Base-by-base conservation (phyloP, 2,113 vertebrate species). In the Hemichromis elongatus region DNA sequence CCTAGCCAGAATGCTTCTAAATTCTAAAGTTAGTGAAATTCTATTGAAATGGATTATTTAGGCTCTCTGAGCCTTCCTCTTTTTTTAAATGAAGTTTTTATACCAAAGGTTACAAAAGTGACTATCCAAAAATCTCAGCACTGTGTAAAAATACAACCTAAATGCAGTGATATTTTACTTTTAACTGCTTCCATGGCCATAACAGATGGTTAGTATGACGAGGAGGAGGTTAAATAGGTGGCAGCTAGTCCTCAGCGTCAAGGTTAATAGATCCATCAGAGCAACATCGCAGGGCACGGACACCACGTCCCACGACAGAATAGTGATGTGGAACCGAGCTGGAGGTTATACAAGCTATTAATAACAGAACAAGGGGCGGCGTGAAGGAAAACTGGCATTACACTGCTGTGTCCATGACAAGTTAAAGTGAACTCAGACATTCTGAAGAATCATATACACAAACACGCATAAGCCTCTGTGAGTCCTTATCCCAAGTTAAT, bases 191-290 rank as follows among this genome's bases (percentile, higher is more conserved):
- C 37, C 3, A 14, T 0, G 45, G 0, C 11, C 16, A 7, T 21
- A 78, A 61, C 78, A 2, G 79, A 33, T 6, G 52, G 8, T 19
- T 28, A 18, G 28, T 5, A 35, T 6, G 52, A 70, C 1, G 30
- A 47, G 56, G 50, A 42, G 28, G 35, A 78, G 79, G 80, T 7
- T 30, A 54, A 82, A 47, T 2, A 50, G 26, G 79, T 7, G 54
- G 59, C 79, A 52, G 77, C 75, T 9, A 42, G 35, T 33, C 16
- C 54, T 70, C 52, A 47, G 42, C 77, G 6, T 8, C 53, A 52
- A 82, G 81, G 86, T 81, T 86, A 88, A 84, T 16, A 57, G 81
- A 85, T 89, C 82, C 11, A 89, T 91, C 82, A 80, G 50, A 77
- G 12, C n/a, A 79, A 56, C 78, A 82, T 75, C 70, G 42, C 83